Evolutionary conservation across 2,888 invertebrate species (phyloP).

Genomic region (Terebella lapidaria): DNA sequence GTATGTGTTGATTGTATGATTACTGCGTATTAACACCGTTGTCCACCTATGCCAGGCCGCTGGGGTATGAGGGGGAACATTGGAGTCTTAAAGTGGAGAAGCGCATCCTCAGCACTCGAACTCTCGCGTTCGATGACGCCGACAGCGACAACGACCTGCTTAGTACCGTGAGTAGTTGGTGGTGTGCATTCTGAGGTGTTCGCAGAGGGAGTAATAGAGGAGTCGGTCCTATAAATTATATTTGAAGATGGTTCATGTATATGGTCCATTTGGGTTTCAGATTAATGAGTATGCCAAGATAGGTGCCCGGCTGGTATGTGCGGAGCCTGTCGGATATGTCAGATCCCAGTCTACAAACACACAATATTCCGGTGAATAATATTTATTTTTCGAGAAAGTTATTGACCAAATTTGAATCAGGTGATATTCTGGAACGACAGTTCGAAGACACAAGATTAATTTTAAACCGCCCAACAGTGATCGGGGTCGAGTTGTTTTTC

Average conservation of each 20-base stretch:
- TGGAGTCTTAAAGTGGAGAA: constrained; percentile 39
- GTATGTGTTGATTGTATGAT: no score
- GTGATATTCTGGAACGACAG: no score
- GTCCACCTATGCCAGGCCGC: no score
- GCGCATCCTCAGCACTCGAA: constrained; percentile 21
- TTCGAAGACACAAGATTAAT: no score
- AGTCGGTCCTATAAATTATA: no score
- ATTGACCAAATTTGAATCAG: no score
- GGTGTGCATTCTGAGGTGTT: no score
- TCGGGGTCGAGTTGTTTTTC: constrained; percentile 44
- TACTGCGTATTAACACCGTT: no score
- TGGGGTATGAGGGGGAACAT: constrained; percentile 15
- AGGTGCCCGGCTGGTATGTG: constrained; percentile 20
- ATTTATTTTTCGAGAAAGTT: no score
- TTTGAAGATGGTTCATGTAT: no score
- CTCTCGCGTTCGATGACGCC: constrained; percentile 15
- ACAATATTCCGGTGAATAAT: constrained; percentile 23
- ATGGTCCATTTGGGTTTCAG: no score
- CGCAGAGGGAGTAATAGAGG: no score
- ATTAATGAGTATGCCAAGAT: constrained; percentile 16
- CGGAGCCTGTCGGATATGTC: constrained; percentile 23
- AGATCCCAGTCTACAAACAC: constrained; percentile 19
- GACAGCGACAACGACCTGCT: constrained; percentile 19
- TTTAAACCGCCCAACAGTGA: constrained; percentile 33
- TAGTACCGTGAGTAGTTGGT: constrained; percentile 18